These are phyloP conservation scores for Cyprinodon brontotheroides DNA, from an alignment of 2,113 vertebrate genomes.

Conservation along the genomic window DNA sequence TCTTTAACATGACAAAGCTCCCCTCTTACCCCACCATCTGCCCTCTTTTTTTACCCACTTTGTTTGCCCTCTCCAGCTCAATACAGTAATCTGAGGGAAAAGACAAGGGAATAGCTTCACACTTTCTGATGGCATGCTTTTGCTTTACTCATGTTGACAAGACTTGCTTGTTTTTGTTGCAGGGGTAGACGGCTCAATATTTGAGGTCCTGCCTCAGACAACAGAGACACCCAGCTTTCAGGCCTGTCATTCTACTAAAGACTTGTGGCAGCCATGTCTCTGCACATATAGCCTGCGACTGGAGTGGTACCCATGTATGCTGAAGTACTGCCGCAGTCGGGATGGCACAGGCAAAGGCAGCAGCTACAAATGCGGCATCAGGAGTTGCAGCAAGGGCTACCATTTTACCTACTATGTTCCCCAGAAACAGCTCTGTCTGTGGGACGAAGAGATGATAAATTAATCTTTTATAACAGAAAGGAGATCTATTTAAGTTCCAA, in stretches of 20 bases:
- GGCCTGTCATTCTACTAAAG: conserved; percentile 80
- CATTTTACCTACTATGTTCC: conserved; percentile 89
- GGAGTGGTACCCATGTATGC: conserved; percentile 96
- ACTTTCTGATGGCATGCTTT: conserved; percentile 12
- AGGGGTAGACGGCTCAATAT: conserved; percentile 91
- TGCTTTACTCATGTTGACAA: conserved; percentile 34
- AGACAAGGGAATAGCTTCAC: conserved; percentile 16
- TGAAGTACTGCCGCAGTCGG: conserved; percentile 92
- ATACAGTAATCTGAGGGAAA: conserved; percentile 32
- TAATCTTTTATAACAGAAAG: conserved; percentile 44
- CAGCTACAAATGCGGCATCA: conserved; percentile 97
- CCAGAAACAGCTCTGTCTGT: conserved; percentile 92
- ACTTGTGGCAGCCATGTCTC: conserved; percentile 87
- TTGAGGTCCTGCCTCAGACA: conserved; percentile 84
- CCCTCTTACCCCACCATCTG: conserved; percentile 33
- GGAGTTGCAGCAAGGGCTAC: conserved; percentile 96
- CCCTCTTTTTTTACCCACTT: conserved; percentile 32
- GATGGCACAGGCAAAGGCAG: conserved; percentile 81
- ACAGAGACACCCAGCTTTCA: conserved; percentile 76
- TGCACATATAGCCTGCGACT: conserved; percentile 90
- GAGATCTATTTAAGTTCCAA: conserved; percentile 46
- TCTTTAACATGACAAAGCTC: conserved; percentile 74
- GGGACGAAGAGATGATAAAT: conserved; percentile 86
- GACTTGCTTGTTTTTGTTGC: conserved; percentile 26
- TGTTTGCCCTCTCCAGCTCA: conserved; percentile 30